Conservation (phyloP, 2,888 invertebrate species). For the Lepidonotus clava region DNA sequence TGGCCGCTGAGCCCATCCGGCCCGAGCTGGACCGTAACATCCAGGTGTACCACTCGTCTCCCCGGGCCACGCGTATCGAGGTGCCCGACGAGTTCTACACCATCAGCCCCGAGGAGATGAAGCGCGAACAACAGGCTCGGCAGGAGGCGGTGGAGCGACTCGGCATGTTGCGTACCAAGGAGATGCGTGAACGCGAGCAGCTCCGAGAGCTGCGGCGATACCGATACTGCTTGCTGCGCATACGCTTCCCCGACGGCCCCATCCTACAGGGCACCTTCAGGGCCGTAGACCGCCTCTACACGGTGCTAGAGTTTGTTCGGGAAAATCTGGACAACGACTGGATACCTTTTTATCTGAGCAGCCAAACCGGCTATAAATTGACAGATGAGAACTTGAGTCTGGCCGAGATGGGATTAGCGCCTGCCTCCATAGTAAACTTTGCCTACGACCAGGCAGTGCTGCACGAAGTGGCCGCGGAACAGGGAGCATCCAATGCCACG, state of each 20-base stretch:
- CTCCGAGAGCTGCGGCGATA: constrained; percentile 87
- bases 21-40: constrained; percentile 91
- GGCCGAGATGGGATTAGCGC: constrained; percentile 89
- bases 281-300: constrained; percentile 88
- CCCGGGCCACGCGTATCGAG: constrained; percentile 78
- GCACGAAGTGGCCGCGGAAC: constrained; percentile 72
- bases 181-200: constrained; percentile 96
- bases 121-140: constrained; percentile 84
- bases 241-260: constrained; percentile 88
- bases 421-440: constrained; percentile 90
- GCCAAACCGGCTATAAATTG: constrained; percentile 86
- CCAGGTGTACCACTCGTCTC: constrained; percentile 80
- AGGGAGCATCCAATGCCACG: constrained; percentile 65
- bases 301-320: constrained; percentile 89
- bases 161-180: constrained; percentile 93
- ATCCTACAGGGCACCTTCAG: constrained; percentile 91
- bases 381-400: constrained; percentile 87
- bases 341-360: constrained; percentile 86
- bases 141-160: constrained; percentile 89
- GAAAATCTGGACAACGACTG: constrained; percentile 87
- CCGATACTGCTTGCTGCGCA: constrained; percentile 88
- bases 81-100: constrained; percentile 93
- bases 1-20: constrained; percentile 89
- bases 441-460: constrained; percentile 83
- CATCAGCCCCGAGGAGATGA: constrained; percentile 90